phyloP scores from a whole-genome alignment of 2,797 vertebrate genomes.

The Vultur gryphus region DNA sequence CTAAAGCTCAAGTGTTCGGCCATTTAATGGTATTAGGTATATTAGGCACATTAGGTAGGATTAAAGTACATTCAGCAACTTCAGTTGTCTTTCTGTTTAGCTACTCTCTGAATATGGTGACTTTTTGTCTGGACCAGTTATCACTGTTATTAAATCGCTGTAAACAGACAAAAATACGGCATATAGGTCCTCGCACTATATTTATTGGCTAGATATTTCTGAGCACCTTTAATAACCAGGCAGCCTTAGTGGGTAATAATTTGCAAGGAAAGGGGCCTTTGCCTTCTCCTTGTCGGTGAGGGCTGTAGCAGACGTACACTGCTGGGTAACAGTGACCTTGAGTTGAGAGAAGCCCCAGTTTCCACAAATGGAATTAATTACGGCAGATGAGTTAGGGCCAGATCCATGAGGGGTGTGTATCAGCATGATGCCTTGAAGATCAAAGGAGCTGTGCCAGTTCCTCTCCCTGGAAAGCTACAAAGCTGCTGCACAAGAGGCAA shows the following conservation, averaged over 20 bases:
- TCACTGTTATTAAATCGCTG: neutral
- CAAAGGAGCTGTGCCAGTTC: conserved; percentile 44
- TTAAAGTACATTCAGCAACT: neutral
- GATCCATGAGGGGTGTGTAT: neutral
- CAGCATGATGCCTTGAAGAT: neutral
- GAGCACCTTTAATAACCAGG: neutral
- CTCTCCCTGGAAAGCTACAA: conserved; percentile 51
- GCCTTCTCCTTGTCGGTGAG: neutral
- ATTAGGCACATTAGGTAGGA: neutral
- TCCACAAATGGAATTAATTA: conserved; percentile 52
- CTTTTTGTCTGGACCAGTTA: neutral
- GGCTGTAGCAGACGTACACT: neutral
- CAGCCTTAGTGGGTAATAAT: neutral
- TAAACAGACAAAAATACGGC: neutral
- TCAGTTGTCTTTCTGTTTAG: neutral
- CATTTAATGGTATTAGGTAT: neutral
- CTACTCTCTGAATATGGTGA: neutral
- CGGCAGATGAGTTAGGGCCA: neutral
- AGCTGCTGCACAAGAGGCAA: conserved; percentile 5
- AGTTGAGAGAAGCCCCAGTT: neutral
- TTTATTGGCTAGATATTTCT: neutral
- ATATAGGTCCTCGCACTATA: rapidly evolving
- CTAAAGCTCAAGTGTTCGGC: neutral
- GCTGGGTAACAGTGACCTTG: conserved; percentile 37
- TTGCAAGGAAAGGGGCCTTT: neutral